Percentiles rank a stretch among this genome's conserved stretches.
These are phyloP conservation scores for Coptodon rendalli DNA, from an alignment of 2,113 vertebrate species.

Conservation along the genomic window DNA sequence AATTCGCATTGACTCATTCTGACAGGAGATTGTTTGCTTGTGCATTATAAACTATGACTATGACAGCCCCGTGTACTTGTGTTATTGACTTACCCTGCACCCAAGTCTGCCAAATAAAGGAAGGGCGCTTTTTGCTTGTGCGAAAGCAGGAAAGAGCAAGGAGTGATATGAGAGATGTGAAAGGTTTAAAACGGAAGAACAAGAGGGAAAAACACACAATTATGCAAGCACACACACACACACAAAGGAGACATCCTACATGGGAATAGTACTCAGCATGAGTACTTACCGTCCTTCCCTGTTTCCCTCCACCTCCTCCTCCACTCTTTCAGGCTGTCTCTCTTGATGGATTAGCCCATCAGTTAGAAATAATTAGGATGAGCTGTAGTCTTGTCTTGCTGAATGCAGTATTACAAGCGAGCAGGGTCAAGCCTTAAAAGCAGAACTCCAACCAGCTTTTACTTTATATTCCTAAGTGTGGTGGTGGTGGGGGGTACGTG, in stretches of 20 bases:
- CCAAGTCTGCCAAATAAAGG: not conserved
- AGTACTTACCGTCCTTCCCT: not conserved
- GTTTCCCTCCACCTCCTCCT: not conserved
- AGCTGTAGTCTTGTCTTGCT: slow-evolving; percentile 60
- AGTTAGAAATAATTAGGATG: slow-evolving; percentile 73
- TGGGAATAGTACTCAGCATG: slow-evolving; percentile 1
- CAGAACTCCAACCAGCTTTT: slow-evolving; percentile 43
- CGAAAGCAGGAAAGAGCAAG: not conserved
- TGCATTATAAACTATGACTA: not conserved
- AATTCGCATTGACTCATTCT: slow-evolving; percentile 24
- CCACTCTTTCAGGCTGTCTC: slow-evolving; percentile 20
- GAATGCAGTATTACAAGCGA: slow-evolving; percentile 54
- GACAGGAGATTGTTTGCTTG: not conserved
- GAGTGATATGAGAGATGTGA: not conserved
- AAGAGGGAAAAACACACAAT: not conserved
- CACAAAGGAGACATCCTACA: not conserved
- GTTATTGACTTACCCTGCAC: not conserved
- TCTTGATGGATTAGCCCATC: slow-evolving; percentile 72
- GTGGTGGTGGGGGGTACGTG: not conserved
- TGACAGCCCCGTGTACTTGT: not conserved
- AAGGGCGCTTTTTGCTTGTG: not conserved
- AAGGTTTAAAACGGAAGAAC: not conserved
- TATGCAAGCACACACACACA: fast-evolving
- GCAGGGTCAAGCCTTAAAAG: slow-evolving; percentile 56
- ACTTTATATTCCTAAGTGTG: slow-evolving; percentile 16